Conservation (phyloP, 37 sponge, comb jelly and placozoan genomes). For the Diacarnus erythraeanus region DNA sequence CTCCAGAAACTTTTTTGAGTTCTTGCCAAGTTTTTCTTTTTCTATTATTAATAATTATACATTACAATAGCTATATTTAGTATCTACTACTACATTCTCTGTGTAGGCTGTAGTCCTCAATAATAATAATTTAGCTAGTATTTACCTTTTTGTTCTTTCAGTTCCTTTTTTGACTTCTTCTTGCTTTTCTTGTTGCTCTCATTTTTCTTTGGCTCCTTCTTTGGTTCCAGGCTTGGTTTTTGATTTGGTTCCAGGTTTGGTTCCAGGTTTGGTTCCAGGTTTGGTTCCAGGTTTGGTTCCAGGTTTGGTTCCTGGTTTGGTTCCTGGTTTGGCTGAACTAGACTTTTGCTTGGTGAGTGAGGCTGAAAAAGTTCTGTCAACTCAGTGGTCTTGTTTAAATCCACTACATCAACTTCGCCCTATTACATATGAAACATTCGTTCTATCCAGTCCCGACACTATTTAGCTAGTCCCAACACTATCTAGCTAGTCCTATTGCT, state of each 20-base stretch:
- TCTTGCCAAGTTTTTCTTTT: background rate
- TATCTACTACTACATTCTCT: background rate
- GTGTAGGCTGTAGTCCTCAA: background rate
- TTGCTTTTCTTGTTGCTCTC: background rate
- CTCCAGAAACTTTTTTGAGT: background rate
- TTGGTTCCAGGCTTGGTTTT: no score
- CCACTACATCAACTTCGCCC: conserved; percentile 49
- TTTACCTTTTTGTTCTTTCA: conserved; percentile 12
- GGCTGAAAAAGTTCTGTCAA: background rate
- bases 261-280: no score
- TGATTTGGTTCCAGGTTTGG: no score
- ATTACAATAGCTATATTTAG: background rate
- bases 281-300: no score
- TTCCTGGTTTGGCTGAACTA: background rate
- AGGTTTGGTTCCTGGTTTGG: background rate
- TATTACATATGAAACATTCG: background rate
- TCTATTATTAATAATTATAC: background rate
- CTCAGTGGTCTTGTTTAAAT: background rate
- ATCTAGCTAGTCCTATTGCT: no score
- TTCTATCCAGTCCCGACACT: background rate
- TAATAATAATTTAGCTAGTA: background rate
- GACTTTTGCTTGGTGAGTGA: background rate
- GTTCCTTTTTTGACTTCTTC: conserved; percentile 8
- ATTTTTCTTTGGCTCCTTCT: background rate
- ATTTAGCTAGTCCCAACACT: no score